Conservation (phyloP, 2,113 vertebrate species). For the Centrocercus urophasianus region DNA sequence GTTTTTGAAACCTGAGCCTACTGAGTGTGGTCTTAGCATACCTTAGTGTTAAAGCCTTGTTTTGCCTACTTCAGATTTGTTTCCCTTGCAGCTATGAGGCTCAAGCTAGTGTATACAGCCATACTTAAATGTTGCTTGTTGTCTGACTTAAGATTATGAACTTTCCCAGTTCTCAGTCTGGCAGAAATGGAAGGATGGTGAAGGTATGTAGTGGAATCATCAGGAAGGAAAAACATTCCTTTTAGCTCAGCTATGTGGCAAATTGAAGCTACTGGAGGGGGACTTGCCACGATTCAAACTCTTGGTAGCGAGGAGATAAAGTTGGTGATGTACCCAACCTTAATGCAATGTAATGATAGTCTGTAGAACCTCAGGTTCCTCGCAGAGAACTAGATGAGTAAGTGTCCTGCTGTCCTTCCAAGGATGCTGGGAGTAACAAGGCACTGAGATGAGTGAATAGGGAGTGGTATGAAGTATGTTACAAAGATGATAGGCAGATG, state of each 20-base stretch:
- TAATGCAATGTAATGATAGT: background rate
- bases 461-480: background rate
- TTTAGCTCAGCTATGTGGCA: background rate
- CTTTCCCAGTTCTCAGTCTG: background rate
- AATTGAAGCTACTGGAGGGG: accelerated
- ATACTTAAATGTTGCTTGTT: slow-evolving; percentile 5
- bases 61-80: slow-evolving; percentile 37
- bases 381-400: background rate
- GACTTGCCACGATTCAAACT: background rate
- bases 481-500: background rate
- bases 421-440: background rate
- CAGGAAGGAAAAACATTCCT: background rate
- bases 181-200: background rate
- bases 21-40: background rate
- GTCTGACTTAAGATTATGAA: background rate
- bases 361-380: background rate
- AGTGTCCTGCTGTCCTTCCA: background rate
- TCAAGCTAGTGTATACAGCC: slow-evolving; percentile 11
- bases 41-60: slow-evolving; percentile 33
- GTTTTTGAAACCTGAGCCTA: slow-evolving; percentile 54
- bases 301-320: background rate
- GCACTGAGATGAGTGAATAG: background rate
- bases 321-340: background rate
- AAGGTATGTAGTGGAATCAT: background rate
- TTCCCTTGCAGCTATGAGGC: slow-evolving; percentile 5